Conservation (phyloP, 2,888 invertebrate genomes). For the Drosophila robusta region DNA sequence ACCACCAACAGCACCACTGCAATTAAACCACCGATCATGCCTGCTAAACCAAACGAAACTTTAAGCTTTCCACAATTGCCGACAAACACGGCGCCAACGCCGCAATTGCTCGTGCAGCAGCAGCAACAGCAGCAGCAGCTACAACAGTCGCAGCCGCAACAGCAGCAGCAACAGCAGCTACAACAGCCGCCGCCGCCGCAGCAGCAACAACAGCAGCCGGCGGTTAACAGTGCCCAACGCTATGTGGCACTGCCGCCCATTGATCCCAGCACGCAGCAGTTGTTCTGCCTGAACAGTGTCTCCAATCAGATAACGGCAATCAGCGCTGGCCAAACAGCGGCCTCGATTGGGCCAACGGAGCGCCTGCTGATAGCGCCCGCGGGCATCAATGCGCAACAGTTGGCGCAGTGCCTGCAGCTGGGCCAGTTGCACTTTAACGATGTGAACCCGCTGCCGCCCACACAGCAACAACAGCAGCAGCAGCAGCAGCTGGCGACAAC, state of each 20-base stretch:
- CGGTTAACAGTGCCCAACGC: slow-evolving; percentile 66
- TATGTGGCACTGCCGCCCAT: slow-evolving; percentile 84
- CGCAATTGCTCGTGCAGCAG: slow-evolving; percentile 33
- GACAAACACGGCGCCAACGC: slow-evolving; percentile 19
- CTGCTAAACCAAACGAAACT: slow-evolving; percentile 53
- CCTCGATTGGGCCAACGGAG: slow-evolving; percentile 84
- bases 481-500: slow-evolving; percentile 37
- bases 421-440: slow-evolving; percentile 85
- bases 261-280: slow-evolving; percentile 83
- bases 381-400: slow-evolving; percentile 85
- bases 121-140: slow-evolving; percentile 9
- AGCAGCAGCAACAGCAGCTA: slow-evolving; percentile 5
- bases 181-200: slow-evolving; percentile 36
- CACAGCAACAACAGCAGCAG: slow-evolving; percentile 52
- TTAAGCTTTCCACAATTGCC: slow-evolving; percentile 55
- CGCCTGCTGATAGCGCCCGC: slow-evolving; percentile 84
- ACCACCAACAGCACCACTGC: slow-evolving; percentile 43
- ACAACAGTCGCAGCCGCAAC: slow-evolving; percentile 13
- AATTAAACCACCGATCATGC: slow-evolving; percentile 62
- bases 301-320: slow-evolving; percentile 85
- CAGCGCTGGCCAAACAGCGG: slow-evolving; percentile 84
- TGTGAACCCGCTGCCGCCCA: slow-evolving; percentile 79
- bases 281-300: slow-evolving; percentile 84
- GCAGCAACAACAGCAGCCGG: slow-evolving; percentile 11
- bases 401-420: slow-evolving; percentile 84